These are phyloP conservation scores for Suncus etruscus DNA, from an alignment of 2,113 vertebrate genomes.

Conservation along the genomic window DNA sequence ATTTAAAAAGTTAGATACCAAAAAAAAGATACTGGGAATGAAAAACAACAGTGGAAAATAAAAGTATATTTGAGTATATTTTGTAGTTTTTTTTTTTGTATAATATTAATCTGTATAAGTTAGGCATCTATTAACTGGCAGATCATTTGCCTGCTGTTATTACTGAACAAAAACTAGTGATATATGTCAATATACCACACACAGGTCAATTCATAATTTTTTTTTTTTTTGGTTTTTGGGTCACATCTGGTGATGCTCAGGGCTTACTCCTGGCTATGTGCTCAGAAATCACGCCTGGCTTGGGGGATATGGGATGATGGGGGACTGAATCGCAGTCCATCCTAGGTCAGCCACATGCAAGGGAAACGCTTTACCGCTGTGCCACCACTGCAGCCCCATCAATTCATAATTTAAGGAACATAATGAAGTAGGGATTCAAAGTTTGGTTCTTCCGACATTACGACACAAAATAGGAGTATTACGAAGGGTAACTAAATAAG, in stretches of 20 bases:
- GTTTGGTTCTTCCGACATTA: conserved; percentile 27
- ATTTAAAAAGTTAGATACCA: background rate
- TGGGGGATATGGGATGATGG: too few relatives aligned
- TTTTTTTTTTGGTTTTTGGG: too few relatives aligned
- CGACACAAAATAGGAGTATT: background rate
- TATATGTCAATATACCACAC: background rate
- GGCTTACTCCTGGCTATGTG: too few relatives aligned
- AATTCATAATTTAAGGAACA: too few relatives aligned
- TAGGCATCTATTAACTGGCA: background rate
- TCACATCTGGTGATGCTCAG: too few relatives aligned
- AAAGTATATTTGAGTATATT: background rate
- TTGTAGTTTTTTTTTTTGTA: background rate
- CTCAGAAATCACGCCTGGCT: too few relatives aligned
- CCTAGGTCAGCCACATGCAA: too few relatives aligned
- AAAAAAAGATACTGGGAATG: background rate
- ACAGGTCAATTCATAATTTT: background rate
- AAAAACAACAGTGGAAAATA: background rate
- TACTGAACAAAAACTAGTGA: background rate
- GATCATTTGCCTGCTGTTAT: background rate
- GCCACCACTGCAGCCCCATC: too few relatives aligned
- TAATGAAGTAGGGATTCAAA: background rate
- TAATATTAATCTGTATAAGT: conserved; percentile 3
- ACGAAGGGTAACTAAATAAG: conserved; percentile 23
- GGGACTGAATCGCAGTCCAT: too few relatives aligned
- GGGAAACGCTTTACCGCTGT: too few relatives aligned